Evolutionary conservation across 2,888 invertebrate species (phyloP).

Genomic region (Synanthedon tipuliformis): DNA sequence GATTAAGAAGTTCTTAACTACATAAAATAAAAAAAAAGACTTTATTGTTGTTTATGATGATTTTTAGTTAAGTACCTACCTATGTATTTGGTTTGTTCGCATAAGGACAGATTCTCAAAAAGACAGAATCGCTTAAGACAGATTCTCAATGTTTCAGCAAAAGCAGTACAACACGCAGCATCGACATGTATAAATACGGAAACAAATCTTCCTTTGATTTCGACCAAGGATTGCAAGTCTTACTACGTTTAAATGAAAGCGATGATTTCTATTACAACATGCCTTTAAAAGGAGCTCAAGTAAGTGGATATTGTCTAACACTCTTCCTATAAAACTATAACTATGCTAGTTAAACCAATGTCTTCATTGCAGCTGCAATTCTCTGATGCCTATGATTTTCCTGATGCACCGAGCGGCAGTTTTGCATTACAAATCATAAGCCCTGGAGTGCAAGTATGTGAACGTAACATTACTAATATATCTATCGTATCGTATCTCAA

Average conservation of each 20-base stretch:
- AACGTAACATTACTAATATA: neutral
- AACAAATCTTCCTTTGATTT: constrained; percentile 55
- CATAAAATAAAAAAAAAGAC: neutral
- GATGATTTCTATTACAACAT: constrained; percentile 65
- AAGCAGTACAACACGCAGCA: constrained; percentile 18
- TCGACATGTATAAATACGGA: constrained; percentile 51
- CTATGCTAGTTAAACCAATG: neutral
- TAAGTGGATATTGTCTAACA: neutral
- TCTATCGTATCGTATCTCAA: too few relatives aligned
- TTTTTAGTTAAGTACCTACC: neutral
- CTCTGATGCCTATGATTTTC: constrained; percentile 69
- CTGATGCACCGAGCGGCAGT: constrained; percentile 69
- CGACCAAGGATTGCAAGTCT: constrained; percentile 50
- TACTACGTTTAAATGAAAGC: constrained; percentile 39
- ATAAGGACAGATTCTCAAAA: too few relatives aligned
- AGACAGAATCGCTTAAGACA: too few relatives aligned
- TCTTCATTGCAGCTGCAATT: constrained; percentile 55
- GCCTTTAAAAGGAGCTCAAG: constrained; percentile 61
- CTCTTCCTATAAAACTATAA: neutral
- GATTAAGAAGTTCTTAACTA: too few relatives aligned
- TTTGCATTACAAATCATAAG: constrained; percentile 56
- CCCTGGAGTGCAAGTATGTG: constrained; percentile 43
- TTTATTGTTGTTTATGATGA: neutral
- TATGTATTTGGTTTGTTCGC: neutral
- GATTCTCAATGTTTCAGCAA: constrained; percentile 19